These are phyloP conservation scores for Anadara kagoshimensis DNA, from an alignment of 1,140 invertebrate species.

Conservation along the genomic window DNA sequence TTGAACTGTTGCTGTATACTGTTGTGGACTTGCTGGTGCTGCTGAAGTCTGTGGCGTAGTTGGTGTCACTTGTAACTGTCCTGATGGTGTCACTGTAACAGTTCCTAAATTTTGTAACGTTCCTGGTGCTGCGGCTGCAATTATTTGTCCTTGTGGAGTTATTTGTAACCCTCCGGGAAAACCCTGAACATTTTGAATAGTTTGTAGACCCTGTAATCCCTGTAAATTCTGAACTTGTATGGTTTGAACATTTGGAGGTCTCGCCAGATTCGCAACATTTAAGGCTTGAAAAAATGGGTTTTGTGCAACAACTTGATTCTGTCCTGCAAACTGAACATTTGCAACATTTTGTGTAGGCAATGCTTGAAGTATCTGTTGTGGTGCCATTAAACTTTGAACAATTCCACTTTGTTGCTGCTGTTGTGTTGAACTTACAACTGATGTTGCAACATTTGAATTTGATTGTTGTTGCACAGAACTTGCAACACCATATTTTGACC, in stretches of 20 bases:
- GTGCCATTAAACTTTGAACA: conserved; percentile 20
- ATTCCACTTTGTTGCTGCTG: conserved; percentile 34
- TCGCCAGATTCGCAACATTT: conserved; percentile 42
- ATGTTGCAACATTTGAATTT: conserved; percentile 13
- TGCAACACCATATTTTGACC: conserved; percentile 39
- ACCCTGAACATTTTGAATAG: conserved; percentile 35
- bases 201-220: conserved; percentile 44
- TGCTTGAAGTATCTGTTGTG: conserved; percentile 8
- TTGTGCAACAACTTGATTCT: conserved; percentile 51
- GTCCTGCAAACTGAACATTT: conserved; percentile 40
- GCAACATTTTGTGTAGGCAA: conserved; percentile 26
- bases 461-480: conserved; percentile 13
- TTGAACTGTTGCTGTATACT: conserved; percentile 39
- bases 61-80: conserved; percentile 30
- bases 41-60: conserved; percentile 47
- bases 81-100: conserved; percentile 54
- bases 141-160: conserved; percentile 60
- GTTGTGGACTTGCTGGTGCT: conserved; percentile 55
- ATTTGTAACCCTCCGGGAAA: conserved; percentile 37
- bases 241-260: conserved; percentile 60
- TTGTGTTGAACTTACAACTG: conserved; percentile 21
- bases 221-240: conserved; percentile 70
- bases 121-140: conserved; percentile 54
- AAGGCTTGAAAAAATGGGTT: conserved; percentile 42
- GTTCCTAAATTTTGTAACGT: conserved; percentile 58